Evolutionary conservation across 2,888 invertebrate species (phyloP), one percentile per base, ranked within the genome.

Genomic region (Steromphala cineraria): DNA sequence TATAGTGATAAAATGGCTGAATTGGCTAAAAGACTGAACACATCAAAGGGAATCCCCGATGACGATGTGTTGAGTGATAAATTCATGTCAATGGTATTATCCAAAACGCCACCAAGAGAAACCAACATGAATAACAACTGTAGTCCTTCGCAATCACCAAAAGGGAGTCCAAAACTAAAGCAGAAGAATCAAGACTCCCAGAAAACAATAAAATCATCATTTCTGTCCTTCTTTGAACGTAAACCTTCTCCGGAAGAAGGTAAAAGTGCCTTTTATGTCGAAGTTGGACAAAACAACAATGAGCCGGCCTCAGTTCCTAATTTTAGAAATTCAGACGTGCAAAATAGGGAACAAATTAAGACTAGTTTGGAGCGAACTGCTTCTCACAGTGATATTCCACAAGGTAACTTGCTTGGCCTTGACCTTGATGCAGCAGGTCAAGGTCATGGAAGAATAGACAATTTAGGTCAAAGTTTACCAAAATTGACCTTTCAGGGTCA

Each of bases 201-300:
- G 19, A 88, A 87, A 67, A 84, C 82, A 78, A 81, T 87, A 13
- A 88, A 87, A 74, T 84, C 87, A 13, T 88, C 89, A 13, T 84
- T 90, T 40, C 86, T 90, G 80, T 89, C 89, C 8, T 75, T 91
- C 13, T 90, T 91, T 87, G 91, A 89, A 71, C 84, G 87, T 71
- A 90, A 90, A 79, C 87, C 83, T 62, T 87, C 87, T 1, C 86
- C 88, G 40, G 86, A 89, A 53, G 88, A 86, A 67, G 85, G 87
- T 46, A 85, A 87, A 75, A 87, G 88, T 83, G 85, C 89, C 53
- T 90, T 90, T 84, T 90, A 89, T 84, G 88, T 89, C 21, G 90
- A 89, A 67, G 81, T 88, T 56, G 52, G 67, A 53, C 55, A 46
- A 75, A 24, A n/a, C 28, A 19, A 56, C 5, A 52, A 40, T 62